These are phyloP conservation scores for Eolophus roseicapilla DNA, from an alignment of 2,113 vertebrate species.

Conservation along the genomic window DNA sequence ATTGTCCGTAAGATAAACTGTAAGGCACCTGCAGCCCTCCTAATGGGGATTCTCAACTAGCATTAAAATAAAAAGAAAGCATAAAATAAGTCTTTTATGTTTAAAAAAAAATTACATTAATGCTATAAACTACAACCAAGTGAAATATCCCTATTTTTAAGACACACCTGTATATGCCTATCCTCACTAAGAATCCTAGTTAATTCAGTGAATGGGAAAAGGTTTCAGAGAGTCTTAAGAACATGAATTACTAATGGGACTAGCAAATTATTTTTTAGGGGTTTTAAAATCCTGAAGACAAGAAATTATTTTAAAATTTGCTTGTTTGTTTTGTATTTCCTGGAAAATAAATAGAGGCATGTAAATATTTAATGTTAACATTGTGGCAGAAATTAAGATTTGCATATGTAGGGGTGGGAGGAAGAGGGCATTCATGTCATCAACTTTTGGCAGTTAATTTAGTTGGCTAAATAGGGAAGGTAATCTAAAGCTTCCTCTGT, in stretches of 20 bases:
- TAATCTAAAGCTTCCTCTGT: conserved; percentile 47
- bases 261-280: background rate
- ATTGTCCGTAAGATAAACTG: background rate
- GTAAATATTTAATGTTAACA: background rate
- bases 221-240: background rate
- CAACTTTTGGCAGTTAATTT: conserved; percentile 41
- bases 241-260: background rate
- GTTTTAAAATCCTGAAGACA: background rate
- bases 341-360: background rate
- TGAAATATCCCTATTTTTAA: background rate
- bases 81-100: background rate
- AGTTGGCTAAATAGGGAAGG: conserved; percentile 38
- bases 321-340: background rate
- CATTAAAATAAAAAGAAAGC: background rate
- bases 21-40: background rate
- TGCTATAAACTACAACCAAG: background rate
- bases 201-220: background rate
- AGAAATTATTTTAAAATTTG: background rate
- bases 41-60: background rate
- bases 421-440: conserved; percentile 25
- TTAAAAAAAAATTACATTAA: background rate
- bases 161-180: background rate
- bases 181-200: background rate
- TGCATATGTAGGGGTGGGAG: background rate
- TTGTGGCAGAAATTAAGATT: background rate